Evolutionary conservation across 2,797 vertebrate species (phyloP).

Genomic region (Lindbergichthys nudifrons): DNA sequence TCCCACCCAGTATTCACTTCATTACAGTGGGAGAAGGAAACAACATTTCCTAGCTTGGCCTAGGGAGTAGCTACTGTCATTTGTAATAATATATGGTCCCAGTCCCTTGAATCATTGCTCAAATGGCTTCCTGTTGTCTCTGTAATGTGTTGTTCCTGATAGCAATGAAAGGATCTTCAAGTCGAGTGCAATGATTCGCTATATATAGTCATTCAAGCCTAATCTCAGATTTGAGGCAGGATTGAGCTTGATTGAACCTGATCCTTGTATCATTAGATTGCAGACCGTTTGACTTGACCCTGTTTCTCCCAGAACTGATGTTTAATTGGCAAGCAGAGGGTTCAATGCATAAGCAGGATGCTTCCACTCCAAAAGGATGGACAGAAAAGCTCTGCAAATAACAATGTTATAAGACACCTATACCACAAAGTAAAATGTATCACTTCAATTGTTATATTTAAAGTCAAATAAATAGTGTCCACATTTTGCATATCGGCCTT

Average conservation of each 20-base stretch:
- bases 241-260: not conserved
- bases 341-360: not conserved
- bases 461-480: not conserved
- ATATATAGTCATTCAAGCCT: not conserved
- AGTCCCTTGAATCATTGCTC: not conserved
- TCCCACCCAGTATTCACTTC: conserved; percentile 31
- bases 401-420: not conserved
- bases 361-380: not conserved
- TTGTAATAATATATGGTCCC: not conserved
- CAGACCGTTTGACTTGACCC: not conserved
- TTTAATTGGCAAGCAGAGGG: not conserved
- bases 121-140: conserved; percentile 4
- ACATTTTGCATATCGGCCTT: not conserved
- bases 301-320: not conserved
- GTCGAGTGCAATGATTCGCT: not conserved
- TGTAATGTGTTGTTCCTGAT: conserved; percentile 20
- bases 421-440: not conserved
- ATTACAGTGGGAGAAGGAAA: conserved; percentile 30
- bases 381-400: not conserved
- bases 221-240: not conserved
- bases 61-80: conserved; percentile 2
- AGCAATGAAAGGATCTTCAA: conserved; percentile 4
- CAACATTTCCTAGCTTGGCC: conserved; percentile 1
- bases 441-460: not conserved
- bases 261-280: not conserved